Evolutionary conservation across 2,888 invertebrate species (phyloP).

Genomic region (Mechanitis messenoides): DNA sequence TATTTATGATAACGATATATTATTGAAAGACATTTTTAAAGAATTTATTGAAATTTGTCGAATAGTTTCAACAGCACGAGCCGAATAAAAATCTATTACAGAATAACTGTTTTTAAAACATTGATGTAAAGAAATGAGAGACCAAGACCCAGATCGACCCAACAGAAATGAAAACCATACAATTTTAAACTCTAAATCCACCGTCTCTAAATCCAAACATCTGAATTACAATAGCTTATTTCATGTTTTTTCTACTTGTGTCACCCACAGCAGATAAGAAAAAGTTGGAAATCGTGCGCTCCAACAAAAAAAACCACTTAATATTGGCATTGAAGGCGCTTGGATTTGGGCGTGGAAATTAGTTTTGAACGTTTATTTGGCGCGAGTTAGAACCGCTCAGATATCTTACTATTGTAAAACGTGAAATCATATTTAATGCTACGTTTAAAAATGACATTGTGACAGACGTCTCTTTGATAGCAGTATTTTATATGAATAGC

Average conservation of each 20-base stretch:
- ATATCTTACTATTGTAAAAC: constrained; percentile 17
- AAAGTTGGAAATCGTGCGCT: constrained; percentile 70
- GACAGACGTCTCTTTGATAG: not conserved
- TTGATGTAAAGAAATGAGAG: constrained; percentile 52
- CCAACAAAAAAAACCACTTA: constrained; percentile 59
- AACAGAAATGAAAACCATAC: constrained; percentile 24
- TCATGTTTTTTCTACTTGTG: constrained; percentile 58
- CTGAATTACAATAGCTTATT: constrained; percentile 29
- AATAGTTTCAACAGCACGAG: constrained; percentile 56
- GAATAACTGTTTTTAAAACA: constrained; percentile 52
- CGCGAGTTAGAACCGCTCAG: constrained; percentile 35
- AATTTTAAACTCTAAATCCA: constrained; percentile 44
- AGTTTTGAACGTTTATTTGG: constrained; percentile 48
- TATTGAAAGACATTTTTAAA: too few species aligned
- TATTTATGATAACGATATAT: too few species aligned
- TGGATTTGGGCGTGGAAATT: constrained; percentile 63
- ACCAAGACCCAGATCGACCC: constrained; percentile 60
- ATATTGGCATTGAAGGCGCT: constrained; percentile 68
- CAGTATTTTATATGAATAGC: too few species aligned
- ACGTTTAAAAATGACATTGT: not conserved
- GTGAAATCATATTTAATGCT: constrained; percentile 6
- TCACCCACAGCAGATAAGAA: constrained; percentile 61
- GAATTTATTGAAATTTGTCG: constrained; percentile 40
- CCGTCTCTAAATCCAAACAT: constrained; percentile 25
- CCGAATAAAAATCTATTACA: constrained; percentile 51